A percentile compares a stretch with the other conserved stretches of the same genome.
Conservation (phyloP, 2,113 vertebrate species). For the Periophthalmus modestus region DNA sequence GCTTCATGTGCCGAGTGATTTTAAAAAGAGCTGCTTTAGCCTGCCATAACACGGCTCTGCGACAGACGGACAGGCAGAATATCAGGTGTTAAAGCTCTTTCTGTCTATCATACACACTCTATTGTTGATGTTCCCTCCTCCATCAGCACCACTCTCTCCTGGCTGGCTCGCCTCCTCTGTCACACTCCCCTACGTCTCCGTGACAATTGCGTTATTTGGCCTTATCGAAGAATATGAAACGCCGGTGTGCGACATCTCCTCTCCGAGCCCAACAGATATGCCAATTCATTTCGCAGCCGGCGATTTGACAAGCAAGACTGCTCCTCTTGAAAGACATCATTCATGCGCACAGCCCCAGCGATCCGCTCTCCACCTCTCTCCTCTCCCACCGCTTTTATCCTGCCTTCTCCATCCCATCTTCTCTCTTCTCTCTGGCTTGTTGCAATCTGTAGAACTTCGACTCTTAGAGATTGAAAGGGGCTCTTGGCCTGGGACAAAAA, state of each 20-base stretch:
- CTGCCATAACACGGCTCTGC: conserved; percentile 35
- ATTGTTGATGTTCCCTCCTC: conserved; percentile 54
- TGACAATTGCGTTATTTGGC: conserved; percentile 91
- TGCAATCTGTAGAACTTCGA: conserved; percentile 83
- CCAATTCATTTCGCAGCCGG: conserved; percentile 93
- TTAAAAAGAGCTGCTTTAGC: conserved; percentile 58
- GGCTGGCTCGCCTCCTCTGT: conserved; percentile 64
- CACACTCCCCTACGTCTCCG: conserved; percentile 64
- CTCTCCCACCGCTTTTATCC: conserved; percentile 63
- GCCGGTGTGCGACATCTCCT: conserved; percentile 87
- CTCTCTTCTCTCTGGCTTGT: conserved; percentile 44
- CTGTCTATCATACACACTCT: conserved; percentile 65
- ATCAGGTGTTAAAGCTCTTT: conserved; percentile 62
- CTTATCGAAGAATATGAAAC: conserved; percentile 98
- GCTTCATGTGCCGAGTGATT: conserved; percentile 54
- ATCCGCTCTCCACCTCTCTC: conserved; percentile 58
- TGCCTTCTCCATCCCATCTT: conserved; percentile 64
- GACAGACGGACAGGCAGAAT: conserved; percentile 45
- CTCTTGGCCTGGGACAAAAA: conserved; percentile 78
- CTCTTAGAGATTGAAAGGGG: conserved; percentile 87
- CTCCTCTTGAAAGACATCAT: conserved; percentile 98
- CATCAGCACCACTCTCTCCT: conserved; percentile 33
- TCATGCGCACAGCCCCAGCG: conserved; percentile 82
- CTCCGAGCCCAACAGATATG: conserved; percentile 88
- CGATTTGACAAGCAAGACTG: conserved; percentile 99